Evolutionary conservation across 2,888 invertebrate species (phyloP), one percentile per base, ranked within the genome.

Genomic region (Dasysyrphus albostriatus): DNA sequence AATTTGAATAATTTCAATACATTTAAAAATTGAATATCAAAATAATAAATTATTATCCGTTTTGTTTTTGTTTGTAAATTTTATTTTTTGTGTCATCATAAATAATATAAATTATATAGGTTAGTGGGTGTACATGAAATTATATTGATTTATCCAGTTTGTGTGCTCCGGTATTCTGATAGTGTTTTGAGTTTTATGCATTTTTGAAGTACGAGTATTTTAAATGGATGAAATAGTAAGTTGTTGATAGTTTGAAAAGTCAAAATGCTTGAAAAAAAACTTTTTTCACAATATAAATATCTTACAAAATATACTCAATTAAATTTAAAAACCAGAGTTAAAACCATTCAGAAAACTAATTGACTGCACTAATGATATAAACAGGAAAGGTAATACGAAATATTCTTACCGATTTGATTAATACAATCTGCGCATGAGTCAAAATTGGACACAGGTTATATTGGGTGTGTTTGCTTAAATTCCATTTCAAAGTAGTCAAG

Each of bases 101-200:
- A 54, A 34, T 61, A 70, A 58, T 29, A 29, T 82, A 39, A n/a
- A 2, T 2, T 34, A 29, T 83, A 10, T 67, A 37, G 70, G 79
- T 83, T 32, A 49, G 70, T 79, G 65, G 44, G 75, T 72, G 83
- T 80, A 76, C 65, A 70, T 12, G 32, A 44, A 39, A 65, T 54
- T 14, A 51, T 84, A 84, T 84, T 39, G 84, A 84, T 84, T 84
- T 76, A 37, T 77, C 72, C 73, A 10, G 37, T 75, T 51, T 69
- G 34, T 49, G 67, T 69, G 51, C 65, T 65, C 61, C 47, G 73
- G 10, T 61, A 2, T 47, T 39, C 29, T 51, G 9, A 5, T 49
- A 6, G 5, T 16, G 19, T 29, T 29, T 24, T 12, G 14, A 58
- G n/a, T 49, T 8, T 16, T n/a, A 51, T 67, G 24, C 24, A 12